Evolutionary conservation across 53 echinoderm and acorn worm species (phyloP).

Genomic region (Holothuria scabra): DNA sequence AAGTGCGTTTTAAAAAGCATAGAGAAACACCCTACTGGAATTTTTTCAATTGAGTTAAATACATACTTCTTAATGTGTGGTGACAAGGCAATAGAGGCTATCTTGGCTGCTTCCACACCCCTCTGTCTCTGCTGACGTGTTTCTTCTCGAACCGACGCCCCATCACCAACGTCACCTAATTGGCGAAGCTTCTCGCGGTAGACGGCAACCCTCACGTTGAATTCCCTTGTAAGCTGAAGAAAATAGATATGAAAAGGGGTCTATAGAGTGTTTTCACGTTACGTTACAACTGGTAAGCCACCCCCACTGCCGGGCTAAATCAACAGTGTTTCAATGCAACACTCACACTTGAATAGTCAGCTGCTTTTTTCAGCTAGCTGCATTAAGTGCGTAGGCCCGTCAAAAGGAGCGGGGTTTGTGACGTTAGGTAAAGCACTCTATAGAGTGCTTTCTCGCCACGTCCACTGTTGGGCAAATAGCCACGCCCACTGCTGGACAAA

Average conservation of each 20-base stretch:
- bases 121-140: slow-evolving; percentile 80
- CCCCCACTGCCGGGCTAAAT: too few species aligned
- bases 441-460: too few species aligned
- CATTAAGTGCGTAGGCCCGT: background rate
- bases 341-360: background rate
- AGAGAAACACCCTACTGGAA: too few species aligned
- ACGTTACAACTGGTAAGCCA: too few species aligned
- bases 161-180: slow-evolving; percentile 86
- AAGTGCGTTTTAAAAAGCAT: too few species aligned
- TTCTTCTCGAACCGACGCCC: slow-evolving; percentile 78
- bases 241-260: slow-evolving; percentile 1
- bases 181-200: slow-evolving; percentile 93
- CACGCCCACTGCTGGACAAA: too few species aligned
- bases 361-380: background rate
- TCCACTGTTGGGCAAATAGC: too few species aligned
- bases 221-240: slow-evolving; percentile 88
- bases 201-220: slow-evolving; percentile 87
- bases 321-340: too few species aligned
- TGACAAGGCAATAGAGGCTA: slow-evolving; percentile 80
- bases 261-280: too few species aligned
- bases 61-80: slow-evolving; percentile 92
- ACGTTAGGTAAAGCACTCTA: too few species aligned
- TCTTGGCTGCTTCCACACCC: slow-evolving; percentile 90
- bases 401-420: too few species aligned
- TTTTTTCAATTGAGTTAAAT: background rate